Percentiles rank a stretch among this genome's conserved stretches.
Conservation (phyloP, 2,797 vertebrate genomes). For the Acomys russatus region DNA sequence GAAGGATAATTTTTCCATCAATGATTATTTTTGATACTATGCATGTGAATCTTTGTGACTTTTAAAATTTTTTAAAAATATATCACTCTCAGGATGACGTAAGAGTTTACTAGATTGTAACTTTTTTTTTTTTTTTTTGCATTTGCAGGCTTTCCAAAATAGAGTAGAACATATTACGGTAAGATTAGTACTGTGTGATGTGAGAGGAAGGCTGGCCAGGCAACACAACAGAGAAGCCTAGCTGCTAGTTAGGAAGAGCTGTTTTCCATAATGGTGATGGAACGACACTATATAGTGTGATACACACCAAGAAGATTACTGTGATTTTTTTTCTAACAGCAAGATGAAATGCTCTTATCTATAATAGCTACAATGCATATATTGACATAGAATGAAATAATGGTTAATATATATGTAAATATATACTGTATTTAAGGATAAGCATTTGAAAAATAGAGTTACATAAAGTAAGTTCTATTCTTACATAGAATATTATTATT, state of each 20-base stretch:
- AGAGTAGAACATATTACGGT: constrained; percentile 52
- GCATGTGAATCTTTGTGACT: not conserved
- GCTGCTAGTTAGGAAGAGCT: not conserved
- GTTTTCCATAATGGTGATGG: constrained; percentile 27
- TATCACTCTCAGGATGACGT: not conserved
- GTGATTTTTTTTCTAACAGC: not conserved
- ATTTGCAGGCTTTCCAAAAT: constrained; percentile 36
- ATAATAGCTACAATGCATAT: not conserved
- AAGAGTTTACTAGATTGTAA: constrained; percentile 3
- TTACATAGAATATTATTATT: not conserved
- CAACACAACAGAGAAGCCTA: constrained; percentile 21
- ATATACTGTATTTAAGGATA: not conserved
- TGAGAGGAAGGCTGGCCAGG: constrained; percentile 7
- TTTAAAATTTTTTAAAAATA: not conserved
- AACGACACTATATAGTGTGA: constrained; percentile 6
- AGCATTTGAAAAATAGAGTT: constrained; percentile 10
- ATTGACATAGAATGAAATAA: not conserved
- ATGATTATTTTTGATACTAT: not conserved
- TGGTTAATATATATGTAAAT: not conserved
- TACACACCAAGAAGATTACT: not conserved
- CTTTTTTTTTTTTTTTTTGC: not conserved
- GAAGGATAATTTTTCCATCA: not conserved
- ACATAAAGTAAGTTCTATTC: not conserved
- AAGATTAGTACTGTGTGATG: constrained; percentile 32
- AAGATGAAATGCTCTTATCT: not conserved